A percentile compares a stretch with the other conserved stretches of the same genome.
Evolutionary conservation across 2,113 vertebrate genomes (phyloP).

Genomic region (Ctenodactylus gundi): DNA sequence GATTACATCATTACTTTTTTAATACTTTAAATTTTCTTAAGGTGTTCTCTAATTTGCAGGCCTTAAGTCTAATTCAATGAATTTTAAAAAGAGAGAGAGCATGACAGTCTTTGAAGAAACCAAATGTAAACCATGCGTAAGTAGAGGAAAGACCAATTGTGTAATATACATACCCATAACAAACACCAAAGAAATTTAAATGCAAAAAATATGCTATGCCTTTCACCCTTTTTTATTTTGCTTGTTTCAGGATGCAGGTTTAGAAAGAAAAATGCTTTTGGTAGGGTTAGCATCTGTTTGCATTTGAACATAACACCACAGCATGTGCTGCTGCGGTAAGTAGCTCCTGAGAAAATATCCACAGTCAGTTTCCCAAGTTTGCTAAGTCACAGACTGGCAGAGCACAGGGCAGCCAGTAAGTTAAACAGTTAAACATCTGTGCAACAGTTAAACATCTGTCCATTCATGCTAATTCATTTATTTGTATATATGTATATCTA

Average conservation of each 20-base stretch:
- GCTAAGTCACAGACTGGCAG: background rate
- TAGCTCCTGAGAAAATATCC: background rate
- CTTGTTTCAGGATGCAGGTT: background rate
- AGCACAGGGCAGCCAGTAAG: background rate
- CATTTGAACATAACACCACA: background rate
- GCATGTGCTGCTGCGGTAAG: background rate
- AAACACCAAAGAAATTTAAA: background rate
- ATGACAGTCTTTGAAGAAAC: background rate
- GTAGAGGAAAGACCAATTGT: background rate
- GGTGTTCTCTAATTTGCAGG: background rate
- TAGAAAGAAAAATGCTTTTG: background rate
- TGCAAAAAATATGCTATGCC: background rate
- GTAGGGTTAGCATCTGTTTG: background rate
- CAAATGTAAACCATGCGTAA: background rate
- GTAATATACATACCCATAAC: background rate
- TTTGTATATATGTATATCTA: too few relatives aligned
- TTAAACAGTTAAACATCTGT: too few relatives aligned
- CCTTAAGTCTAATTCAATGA: background rate
- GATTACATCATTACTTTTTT: background rate
- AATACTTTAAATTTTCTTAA: conserved; percentile 24
- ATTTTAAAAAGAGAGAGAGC: background rate
- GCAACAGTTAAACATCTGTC: too few relatives aligned
- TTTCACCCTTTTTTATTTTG: background rate
- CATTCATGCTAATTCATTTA: background rate
- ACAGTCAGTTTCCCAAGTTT: background rate